A percentile compares a stretch with the other conserved stretches of the same genome.
Conservation (phyloP, 2,113 vertebrate genomes). For the Eidolon helvum region DNA sequence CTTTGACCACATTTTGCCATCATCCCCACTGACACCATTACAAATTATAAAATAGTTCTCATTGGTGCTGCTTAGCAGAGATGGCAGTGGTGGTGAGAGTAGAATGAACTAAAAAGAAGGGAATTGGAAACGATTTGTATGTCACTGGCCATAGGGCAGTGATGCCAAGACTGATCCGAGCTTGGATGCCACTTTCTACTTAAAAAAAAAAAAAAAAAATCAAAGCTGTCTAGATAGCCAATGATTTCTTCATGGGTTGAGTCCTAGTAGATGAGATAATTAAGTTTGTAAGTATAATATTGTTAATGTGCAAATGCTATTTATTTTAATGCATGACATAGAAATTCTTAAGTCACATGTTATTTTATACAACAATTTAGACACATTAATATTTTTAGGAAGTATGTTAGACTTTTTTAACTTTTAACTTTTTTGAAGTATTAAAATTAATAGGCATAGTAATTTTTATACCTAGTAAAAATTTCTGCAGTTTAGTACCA, state of each 20-base stretch:
- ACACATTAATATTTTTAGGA: not conserved
- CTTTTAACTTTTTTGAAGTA: not conserved
- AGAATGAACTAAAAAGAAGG: not conserved
- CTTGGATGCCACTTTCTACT: not conserved
- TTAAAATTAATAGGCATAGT: conserved; percentile 32
- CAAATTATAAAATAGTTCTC: not conserved
- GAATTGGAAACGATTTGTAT: too few relatives aligned
- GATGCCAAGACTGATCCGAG: not conserved
- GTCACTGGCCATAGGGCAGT: not conserved
- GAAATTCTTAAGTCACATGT: not conserved
- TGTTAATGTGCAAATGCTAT: not conserved
- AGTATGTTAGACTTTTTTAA: not conserved
- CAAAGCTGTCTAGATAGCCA: not conserved
- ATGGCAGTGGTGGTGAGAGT: not conserved
- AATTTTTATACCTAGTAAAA: conserved; percentile 5
- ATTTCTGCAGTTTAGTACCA: not conserved
- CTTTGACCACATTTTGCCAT: not conserved
- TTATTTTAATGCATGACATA: not conserved
- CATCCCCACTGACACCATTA: not conserved
- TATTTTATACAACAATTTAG: not conserved
- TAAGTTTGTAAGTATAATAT: not conserved
- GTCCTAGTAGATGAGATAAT: not conserved
- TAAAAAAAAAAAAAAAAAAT: not conserved
- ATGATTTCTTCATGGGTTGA: not conserved
- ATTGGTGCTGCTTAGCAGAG: not conserved